Conservation (phyloP, 1,140 invertebrate species). For the Protaetia brevitarsis region DNA sequence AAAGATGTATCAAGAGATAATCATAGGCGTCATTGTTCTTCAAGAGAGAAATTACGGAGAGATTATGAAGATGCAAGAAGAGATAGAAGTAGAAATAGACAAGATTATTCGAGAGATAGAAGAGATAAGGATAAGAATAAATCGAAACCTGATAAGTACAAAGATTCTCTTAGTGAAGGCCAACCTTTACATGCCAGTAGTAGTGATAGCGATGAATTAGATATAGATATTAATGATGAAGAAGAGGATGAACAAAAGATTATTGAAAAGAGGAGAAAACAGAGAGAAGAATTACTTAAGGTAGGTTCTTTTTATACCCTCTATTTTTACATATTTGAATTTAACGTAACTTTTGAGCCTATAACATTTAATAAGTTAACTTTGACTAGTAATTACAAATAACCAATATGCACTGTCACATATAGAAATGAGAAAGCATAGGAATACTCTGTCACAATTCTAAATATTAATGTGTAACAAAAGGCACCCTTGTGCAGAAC, state of each 20-base stretch:
- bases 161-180: conserved; percentile 83
- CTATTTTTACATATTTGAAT: not conserved
- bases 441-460: too few species aligned
- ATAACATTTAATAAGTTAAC: too few species aligned
- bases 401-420: too few species aligned
- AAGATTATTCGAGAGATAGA: conserved; percentile 39
- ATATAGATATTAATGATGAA: conserved; percentile 79
- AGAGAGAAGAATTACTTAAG: conserved; percentile 85
- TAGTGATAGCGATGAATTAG: conserved; percentile 63
- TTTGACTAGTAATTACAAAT: too few species aligned
- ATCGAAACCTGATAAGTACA: conserved; percentile 61
- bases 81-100: conserved; percentile 17
- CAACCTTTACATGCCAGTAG: conserved; percentile 60
- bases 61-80: conserved; percentile 34
- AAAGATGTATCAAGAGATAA: conserved; percentile 37
- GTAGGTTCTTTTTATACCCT: conserved; percentile 50
- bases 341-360: not conserved
- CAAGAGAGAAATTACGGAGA: conserved; percentile 32
- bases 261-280: conserved; percentile 84
- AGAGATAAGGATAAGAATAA: conserved; percentile 42
- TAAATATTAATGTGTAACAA: too few species aligned
- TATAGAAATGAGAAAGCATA: too few species aligned
- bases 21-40: conserved; percentile 33
- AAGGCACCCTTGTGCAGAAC: too few species aligned
- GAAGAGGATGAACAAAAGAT: conserved; percentile 94